Conservation (phyloP, 2,888 invertebrate genomes). For the Agelastica alni region DNA sequence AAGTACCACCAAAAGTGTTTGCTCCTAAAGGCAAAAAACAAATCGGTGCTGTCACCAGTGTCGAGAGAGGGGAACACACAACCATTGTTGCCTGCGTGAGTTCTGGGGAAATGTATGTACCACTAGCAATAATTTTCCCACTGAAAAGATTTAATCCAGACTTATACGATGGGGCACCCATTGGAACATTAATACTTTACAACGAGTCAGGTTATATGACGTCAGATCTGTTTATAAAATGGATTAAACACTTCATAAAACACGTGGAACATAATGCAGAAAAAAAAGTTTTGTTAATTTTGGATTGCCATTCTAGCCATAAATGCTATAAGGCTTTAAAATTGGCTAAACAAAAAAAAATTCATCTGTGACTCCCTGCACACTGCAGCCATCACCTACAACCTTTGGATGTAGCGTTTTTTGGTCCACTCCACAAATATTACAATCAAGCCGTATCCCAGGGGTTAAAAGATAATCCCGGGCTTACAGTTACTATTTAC, state of each 20-base stretch:
- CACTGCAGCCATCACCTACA: conserved; percentile 10
- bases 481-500: conserved; percentile 5
- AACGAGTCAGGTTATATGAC: conserved; percentile 21
- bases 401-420: conserved; percentile 3
- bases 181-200: conserved; percentile 5
- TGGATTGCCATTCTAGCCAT: conserved; percentile 18
- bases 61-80: conserved; percentile 37
- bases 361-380: conserved; percentile 15
- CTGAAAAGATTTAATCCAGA: conserved; percentile 11
- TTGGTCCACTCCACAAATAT: conserved; percentile 3
- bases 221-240: conserved; percentile 14
- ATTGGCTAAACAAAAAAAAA: conserved; percentile 13
- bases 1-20: conserved; percentile 15
- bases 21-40: conserved; percentile 29
- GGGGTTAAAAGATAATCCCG: conserved; percentile 23
- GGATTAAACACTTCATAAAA: conserved; percentile 11
- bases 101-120: conserved; percentile 30
- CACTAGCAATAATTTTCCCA: too few relatives aligned
- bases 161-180: conserved; percentile 16
- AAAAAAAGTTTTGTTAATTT: conserved; percentile 7
- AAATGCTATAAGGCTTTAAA: conserved; percentile 18
- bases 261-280: conserved; percentile 3
- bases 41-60: conserved; percentile 27
- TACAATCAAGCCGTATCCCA: conserved; percentile 1
- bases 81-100: conserved; percentile 35